phyloP scores from a whole-genome alignment of 2,113 vertebrate species.

The Bubalus kerabau region DNA sequence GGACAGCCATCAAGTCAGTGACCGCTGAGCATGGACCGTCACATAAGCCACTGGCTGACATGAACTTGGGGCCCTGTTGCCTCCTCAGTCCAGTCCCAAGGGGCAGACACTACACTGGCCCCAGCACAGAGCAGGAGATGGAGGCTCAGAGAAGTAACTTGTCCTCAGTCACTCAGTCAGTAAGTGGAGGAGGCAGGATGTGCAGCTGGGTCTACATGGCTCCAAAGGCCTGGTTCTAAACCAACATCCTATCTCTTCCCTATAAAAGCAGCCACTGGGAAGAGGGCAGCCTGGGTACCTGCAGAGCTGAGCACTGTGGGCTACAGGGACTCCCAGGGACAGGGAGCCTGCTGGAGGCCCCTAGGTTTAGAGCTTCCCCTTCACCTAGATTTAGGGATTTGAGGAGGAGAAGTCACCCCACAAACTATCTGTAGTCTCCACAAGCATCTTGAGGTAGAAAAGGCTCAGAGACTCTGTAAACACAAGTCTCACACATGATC shows the following conservation, averaged over 20 bases:
- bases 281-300: accelerated
- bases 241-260: accelerated
- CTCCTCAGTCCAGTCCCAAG: background rate
- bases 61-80: background rate
- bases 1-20: background rate
- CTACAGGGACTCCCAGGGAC: background rate
- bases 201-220: background rate
- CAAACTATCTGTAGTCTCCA: background rate
- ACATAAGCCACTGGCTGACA: background rate
- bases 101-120: background rate
- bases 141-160: background rate
- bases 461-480: background rate
- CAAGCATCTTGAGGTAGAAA: background rate
- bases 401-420: background rate
- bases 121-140: background rate
- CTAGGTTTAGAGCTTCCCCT: background rate
- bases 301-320: background rate
- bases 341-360: background rate
- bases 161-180: background rate
- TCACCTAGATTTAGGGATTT: background rate
- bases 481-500: background rate
- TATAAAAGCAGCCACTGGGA: background rate
- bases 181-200: background rate
- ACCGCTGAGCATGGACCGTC: accelerated
- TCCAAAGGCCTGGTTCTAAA: background rate